Evolutionary conservation across 92 coral and sea anemone genomes (phyloP).

Genomic region (Plumapathes pennacea): DNA sequence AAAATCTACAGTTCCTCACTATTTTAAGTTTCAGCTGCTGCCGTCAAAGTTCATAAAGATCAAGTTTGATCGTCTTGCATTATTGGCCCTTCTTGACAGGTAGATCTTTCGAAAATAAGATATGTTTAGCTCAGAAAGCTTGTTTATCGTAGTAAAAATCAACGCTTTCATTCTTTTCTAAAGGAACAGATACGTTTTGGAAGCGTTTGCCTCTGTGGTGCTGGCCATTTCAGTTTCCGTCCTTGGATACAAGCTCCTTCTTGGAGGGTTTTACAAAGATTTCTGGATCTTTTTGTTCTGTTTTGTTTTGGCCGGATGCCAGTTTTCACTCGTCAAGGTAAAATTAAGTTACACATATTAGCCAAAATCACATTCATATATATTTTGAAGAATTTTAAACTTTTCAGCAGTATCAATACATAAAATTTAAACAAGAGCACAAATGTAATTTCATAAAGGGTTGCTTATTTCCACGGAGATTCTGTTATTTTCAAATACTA

Average conservation of each 20-base stretch:
- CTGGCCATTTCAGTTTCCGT: conserved; percentile 86
- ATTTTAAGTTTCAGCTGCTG: conserved; percentile 85
- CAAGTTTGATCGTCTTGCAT: conserved; percentile 89
- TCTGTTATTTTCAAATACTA: too few relatives aligned
- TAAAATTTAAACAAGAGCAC: too few relatives aligned
- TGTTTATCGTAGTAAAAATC: too few relatives aligned
- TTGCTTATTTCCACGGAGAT: too few relatives aligned
- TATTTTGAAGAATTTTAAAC: too few relatives aligned
- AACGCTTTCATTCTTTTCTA: background rate
- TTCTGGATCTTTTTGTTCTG: conserved; percentile 97
- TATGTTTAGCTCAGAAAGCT: too few relatives aligned
- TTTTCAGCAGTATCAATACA: too few relatives aligned
- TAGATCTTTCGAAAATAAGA: conserved; percentile 7
- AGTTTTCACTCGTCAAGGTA: conserved; percentile 97
- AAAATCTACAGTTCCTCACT: conserved; percentile 73
- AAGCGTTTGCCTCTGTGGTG: conserved; percentile 76
- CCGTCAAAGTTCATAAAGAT: conserved; percentile 90
- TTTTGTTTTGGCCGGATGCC: conserved; percentile 96
- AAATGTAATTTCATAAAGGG: too few relatives aligned
- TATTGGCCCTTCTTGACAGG: conserved; percentile 97
- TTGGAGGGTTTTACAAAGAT: conserved; percentile 84
- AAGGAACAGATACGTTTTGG: conserved; percentile 83
- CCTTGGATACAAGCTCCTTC: conserved; percentile 90
- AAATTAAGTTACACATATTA: background rate
- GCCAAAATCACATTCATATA: too few relatives aligned